These are phyloP conservation scores for Digitonthophagus gazella DNA, from an alignment of 2,888 invertebrate species.

Conservation along the genomic window DNA sequence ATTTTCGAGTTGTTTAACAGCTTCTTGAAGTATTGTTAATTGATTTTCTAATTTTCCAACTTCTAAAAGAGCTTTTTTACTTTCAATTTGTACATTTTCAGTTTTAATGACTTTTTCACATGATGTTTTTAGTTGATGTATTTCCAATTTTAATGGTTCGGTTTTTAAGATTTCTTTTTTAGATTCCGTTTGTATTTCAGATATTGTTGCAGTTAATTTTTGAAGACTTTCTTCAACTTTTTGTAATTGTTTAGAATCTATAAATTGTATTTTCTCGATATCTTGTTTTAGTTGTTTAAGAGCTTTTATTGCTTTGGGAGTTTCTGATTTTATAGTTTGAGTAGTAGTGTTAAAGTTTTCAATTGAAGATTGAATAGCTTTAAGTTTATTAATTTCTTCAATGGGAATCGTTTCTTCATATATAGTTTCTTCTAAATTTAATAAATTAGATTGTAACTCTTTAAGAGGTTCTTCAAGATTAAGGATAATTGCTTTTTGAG, in stretches of 20 bases:
- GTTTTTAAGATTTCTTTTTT: slow-evolving; percentile 5
- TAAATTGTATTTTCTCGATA: neutral
- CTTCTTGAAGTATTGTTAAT: slow-evolving; percentile 19
- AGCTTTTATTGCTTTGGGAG: neutral
- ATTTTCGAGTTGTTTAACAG: slow-evolving; percentile 18
- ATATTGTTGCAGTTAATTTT: slow-evolving; percentile 20
- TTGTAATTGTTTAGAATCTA: neutral
- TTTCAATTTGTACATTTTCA: slow-evolving; percentile 13
- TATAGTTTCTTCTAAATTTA: slow-evolving; percentile 23
- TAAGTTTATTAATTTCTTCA: slow-evolving; percentile 27
- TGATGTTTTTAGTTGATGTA: slow-evolving; percentile 13
- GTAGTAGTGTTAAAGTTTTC: slow-evolving; percentile 29
- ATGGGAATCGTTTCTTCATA: slow-evolving; percentile 16
- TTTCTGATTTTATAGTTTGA: no score
- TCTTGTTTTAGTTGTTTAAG: neutral
- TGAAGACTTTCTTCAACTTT: slow-evolving; percentile 16
- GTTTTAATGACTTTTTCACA: slow-evolving; percentile 11
- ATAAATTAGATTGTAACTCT: slow-evolving; percentile 25
- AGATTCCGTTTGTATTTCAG: slow-evolving; percentile 5
- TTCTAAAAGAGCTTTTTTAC: slow-evolving; percentile 8
- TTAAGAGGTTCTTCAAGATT: slow-evolving; percentile 21
- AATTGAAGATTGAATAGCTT: slow-evolving; percentile 34
- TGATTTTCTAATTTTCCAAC: slow-evolving; percentile 15
- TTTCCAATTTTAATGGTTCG: slow-evolving; percentile 4
- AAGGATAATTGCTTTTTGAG: slow-evolving; percentile 4